Conservation (phyloP, 2,797 vertebrate species). For the Hemitrygon akajei region DNA sequence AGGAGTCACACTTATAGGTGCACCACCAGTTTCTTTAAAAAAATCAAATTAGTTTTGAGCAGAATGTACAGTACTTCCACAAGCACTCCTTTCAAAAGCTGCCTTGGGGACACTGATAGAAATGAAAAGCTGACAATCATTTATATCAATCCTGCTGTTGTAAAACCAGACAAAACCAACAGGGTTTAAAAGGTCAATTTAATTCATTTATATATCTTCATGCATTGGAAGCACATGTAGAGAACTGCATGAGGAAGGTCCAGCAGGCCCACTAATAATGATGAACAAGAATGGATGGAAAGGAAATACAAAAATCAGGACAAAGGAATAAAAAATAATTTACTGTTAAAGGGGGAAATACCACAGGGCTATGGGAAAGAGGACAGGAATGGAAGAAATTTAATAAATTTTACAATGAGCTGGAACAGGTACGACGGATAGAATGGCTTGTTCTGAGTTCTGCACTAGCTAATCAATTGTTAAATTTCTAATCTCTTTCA, state of each 20-base stretch:
- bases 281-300: not conserved
- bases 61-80: not conserved
- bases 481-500: no score
- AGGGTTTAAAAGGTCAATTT: not conserved
- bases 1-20: not conserved
- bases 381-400: not conserved
- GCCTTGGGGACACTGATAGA: not conserved
- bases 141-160: not conserved
- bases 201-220: not conserved
- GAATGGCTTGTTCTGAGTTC: not conserved
- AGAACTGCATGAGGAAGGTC: not conserved
- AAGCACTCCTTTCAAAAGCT: not conserved
- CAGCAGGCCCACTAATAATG: not conserved
- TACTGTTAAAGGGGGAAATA: not conserved
- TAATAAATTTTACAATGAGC: not conserved
- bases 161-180: not conserved
- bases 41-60: not conserved
- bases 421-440: not conserved
- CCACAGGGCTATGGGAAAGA: not conserved
- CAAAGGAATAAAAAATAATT: not conserved
- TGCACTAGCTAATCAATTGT: not conserved
- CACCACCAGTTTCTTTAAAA: not conserved
- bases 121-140: not conserved
- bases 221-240: not conserved
- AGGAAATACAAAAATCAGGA: not conserved